Evolutionary conservation across 2,797 vertebrate species (phyloP).

Genomic region (Hybognathus amarus): DNA sequence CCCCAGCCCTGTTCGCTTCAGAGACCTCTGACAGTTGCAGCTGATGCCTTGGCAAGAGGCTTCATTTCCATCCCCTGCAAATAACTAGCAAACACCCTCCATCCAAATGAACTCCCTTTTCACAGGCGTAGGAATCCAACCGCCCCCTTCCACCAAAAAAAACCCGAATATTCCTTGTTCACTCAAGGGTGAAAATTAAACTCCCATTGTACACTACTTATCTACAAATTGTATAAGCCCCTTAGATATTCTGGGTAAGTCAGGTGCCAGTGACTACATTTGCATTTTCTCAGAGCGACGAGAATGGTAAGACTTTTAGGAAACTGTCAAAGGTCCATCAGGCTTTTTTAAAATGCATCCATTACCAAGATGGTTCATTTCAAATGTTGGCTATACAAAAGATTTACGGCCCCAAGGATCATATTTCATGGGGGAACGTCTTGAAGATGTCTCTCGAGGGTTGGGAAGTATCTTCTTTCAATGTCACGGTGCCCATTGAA

Average conservation of each 20-base stretch:
- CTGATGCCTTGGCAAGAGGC: conserved; percentile 43
- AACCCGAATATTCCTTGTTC: conserved; percentile 56
- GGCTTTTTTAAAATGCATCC: conserved; percentile 1
- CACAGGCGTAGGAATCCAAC: conserved; percentile 32
- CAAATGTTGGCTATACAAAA: not conserved
- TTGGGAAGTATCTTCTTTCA: conserved; percentile 28
- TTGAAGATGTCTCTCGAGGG: conserved; percentile 19
- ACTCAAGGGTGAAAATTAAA: conserved; percentile 69
- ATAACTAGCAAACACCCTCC: conserved; percentile 54
- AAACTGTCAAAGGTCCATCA: conserved; percentile 25
- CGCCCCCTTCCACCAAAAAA: conserved; percentile 23
- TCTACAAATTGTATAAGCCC: conserved; percentile 62
- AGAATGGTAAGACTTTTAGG: conserved; percentile 27
- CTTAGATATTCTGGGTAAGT: conserved; percentile 59
- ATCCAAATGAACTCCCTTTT: conserved; percentile 57
- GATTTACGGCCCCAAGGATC: conserved; percentile 6
- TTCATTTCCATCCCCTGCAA: conserved; percentile 59
- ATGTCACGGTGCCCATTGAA: conserved; percentile 10
- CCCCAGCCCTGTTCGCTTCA: conserved; percentile 47
- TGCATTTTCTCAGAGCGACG: conserved; percentile 33
- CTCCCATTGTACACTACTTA: conserved; percentile 59
- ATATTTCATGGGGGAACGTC: not conserved
- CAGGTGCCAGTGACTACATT: conserved; percentile 58
- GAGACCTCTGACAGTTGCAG: conserved; percentile 44
- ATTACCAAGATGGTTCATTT: conserved; percentile 17